Evolutionary conservation across 1,140 invertebrate genomes (phyloP).

Genomic region (Drosophila lacertosa): DNA sequence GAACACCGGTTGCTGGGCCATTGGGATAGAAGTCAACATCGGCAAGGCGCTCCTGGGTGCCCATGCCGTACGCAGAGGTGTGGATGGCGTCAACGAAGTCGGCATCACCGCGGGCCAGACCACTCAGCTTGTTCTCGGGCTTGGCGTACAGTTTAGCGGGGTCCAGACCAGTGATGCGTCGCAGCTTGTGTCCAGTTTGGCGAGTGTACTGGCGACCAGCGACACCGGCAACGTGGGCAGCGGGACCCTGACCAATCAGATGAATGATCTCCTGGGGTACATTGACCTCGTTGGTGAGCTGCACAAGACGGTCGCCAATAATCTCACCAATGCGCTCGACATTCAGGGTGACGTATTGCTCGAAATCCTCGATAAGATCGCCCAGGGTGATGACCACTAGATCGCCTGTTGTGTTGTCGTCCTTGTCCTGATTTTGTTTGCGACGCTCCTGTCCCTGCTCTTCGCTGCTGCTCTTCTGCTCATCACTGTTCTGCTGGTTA

Average conservation of each 20-base stretch:
- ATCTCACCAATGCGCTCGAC: slow-evolving; percentile 67
- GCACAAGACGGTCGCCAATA: slow-evolving; percentile 58
- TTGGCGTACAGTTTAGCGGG: slow-evolving; percentile 88
- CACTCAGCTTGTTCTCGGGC: slow-evolving; percentile 84
- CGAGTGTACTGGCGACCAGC: slow-evolving; percentile 86
- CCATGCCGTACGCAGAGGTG: slow-evolving; percentile 90
- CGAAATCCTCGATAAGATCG: slow-evolving; percentile 54
- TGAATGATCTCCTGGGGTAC: slow-evolving; percentile 76
- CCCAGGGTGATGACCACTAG: slow-evolving; percentile 67
- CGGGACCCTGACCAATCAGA: slow-evolving; percentile 66
- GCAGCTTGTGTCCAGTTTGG: slow-evolving; percentile 84
- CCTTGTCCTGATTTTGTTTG: slow-evolving; percentile 43
- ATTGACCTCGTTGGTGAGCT: slow-evolving; percentile 66
- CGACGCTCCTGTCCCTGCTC: slow-evolving; percentile 48
- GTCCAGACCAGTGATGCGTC: slow-evolving; percentile 88
- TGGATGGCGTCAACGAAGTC: slow-evolving; percentile 90
- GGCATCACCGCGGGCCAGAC: slow-evolving; percentile 85
- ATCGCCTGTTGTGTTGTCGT: slow-evolving; percentile 51
- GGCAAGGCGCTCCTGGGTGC: slow-evolving; percentile 87
- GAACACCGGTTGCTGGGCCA: slow-evolving; percentile 84
- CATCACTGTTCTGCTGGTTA: slow-evolving; percentile 39
- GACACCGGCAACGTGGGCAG: slow-evolving; percentile 85
- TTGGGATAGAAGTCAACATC: slow-evolving; percentile 93
- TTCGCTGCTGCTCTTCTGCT: slow-evolving; percentile 60
- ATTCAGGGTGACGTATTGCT: slow-evolving; percentile 64